A percentile compares a stretch with the other conserved stretches of the same genome.
These are phyloP conservation scores for Apostichopus leukothele DNA, from an alignment of 53 echinoderm and acorn worm genomes.

Conservation along the genomic window DNA sequence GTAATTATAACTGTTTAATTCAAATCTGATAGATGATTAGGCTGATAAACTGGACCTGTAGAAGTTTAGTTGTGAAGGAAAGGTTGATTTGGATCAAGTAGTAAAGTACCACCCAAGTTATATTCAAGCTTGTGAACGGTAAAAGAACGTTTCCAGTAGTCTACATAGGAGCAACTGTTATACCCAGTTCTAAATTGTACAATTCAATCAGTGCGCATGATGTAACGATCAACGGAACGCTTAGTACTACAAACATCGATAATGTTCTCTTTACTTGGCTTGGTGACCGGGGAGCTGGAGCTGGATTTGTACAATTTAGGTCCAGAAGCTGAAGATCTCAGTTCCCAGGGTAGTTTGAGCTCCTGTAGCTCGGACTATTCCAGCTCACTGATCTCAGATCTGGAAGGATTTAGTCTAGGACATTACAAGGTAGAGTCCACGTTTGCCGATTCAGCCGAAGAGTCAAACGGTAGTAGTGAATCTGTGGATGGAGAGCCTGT, in stretches of 20 bases:
- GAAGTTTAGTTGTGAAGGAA: too few species aligned
- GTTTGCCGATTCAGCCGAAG: background rate
- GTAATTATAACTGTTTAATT: too few species aligned
- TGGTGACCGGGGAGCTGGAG: conserved; percentile 20
- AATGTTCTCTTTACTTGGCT: conserved; percentile 40
- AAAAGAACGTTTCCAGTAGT: too few species aligned
- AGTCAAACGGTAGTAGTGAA: background rate
- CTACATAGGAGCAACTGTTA: too few species aligned
- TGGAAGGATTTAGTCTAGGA: background rate
- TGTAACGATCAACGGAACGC: too few species aligned
- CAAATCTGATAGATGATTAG: too few species aligned
- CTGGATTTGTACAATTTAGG: background rate
- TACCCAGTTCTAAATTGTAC: too few species aligned
- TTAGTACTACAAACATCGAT: background rate
- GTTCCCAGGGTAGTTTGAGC: background rate
- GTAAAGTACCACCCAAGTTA: too few species aligned
- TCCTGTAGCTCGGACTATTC: conserved; percentile 17
- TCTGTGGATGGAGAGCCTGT: background rate
- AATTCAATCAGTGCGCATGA: too few species aligned
- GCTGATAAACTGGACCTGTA: too few species aligned
- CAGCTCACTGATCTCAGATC: background rate
- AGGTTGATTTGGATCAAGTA: too few species aligned
- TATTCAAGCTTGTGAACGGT: too few species aligned
- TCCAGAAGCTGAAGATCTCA: background rate
- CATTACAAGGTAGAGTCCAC: background rate